These are phyloP conservation scores for Bubo bubo DNA, from an alignment of 2,113 vertebrate genomes.

Conservation along the genomic window DNA sequence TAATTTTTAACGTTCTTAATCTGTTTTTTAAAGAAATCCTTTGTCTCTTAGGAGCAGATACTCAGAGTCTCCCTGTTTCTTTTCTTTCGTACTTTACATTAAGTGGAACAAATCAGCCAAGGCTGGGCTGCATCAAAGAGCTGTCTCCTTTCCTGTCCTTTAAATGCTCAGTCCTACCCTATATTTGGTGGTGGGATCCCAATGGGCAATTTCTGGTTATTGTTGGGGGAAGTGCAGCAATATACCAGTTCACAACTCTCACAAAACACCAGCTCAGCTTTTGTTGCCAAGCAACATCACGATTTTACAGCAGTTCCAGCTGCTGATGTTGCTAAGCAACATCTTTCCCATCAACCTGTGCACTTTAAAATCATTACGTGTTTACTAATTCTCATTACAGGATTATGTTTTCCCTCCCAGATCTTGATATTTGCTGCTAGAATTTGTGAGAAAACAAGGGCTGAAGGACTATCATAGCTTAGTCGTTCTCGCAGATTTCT, in stretches of 20 bases:
- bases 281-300: slow-evolving; percentile 5
- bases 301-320: background rate
- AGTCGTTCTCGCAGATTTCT: background rate
- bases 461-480: background rate
- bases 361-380: background rate
- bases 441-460: background rate
- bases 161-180: background rate
- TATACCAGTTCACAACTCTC: background rate
- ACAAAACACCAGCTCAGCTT: background rate
- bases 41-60: background rate
- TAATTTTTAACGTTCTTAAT: background rate
- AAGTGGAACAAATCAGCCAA: background rate
- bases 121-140: background rate
- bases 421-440: background rate
- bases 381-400: background rate
- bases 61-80: background rate
- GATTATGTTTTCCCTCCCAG: background rate
- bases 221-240: background rate
- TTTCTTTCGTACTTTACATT: background rate
- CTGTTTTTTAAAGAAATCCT: background rate
- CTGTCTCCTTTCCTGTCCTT: background rate
- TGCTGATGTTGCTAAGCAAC: slow-evolving; percentile 45
- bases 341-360: background rate
- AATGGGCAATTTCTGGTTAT: background rate
- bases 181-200: background rate